Evolutionary conservation across 1,140 invertebrate genomes (phyloP).

Genomic region (Brachionus sp.): DNA sequence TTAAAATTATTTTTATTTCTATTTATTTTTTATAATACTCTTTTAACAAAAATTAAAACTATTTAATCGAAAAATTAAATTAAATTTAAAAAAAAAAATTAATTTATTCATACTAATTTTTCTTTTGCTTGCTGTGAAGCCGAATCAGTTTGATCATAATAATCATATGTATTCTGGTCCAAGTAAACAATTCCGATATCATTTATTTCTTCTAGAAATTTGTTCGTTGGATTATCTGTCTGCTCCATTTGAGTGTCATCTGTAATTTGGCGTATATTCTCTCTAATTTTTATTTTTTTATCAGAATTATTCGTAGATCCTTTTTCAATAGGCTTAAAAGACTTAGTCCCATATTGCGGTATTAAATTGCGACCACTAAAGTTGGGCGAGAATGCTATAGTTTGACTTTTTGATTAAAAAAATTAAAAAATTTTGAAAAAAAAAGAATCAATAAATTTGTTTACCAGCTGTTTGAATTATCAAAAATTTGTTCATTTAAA

Average conservation of each 20-base stretch:
- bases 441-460: no score
- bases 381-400: not conserved
- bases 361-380: not conserved
- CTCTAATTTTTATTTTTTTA: not conserved
- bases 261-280: not conserved
- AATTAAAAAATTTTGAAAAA: not conserved
- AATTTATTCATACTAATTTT: not conserved
- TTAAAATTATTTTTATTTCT: no score
- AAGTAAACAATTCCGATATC: not conserved
- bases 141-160: not conserved
- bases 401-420: not conserved
- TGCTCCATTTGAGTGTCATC: not conserved
- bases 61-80: not conserved
- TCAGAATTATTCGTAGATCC: not conserved
- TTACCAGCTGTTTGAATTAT: not conserved
- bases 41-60: no score
- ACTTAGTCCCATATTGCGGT: not conserved
- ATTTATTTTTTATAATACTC: no score
- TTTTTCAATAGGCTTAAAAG: slow-evolving; percentile 1
- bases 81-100: not conserved
- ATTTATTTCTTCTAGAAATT: not conserved
- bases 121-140: not conserved
- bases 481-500: not conserved
- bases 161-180: not conserved
- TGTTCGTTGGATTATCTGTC: not conserved